Percentiles rank a stretch among this genome's conserved stretches.
These are phyloP conservation scores for Psephotus haematonotus DNA, from an alignment of 2,113 vertebrate species.

Conservation along the genomic window DNA sequence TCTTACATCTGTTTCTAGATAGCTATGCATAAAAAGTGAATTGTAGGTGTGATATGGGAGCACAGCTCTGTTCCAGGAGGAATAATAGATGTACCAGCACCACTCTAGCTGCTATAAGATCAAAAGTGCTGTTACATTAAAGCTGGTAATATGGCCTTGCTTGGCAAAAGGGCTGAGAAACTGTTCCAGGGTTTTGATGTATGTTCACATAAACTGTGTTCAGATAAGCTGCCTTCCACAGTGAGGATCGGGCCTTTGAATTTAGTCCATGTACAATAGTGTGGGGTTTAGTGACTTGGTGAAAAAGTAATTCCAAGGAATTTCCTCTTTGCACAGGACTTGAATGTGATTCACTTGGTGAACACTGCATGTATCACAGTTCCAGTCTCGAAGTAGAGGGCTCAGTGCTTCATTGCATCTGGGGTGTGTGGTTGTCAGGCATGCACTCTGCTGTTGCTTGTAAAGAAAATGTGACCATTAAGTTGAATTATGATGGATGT, in stretches of 20 bases:
- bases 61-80: background rate
- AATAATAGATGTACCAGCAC: conserved; percentile 21
- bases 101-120: background rate
- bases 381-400: background rate
- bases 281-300: background rate
- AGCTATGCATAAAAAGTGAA: background rate
- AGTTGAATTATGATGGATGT: background rate
- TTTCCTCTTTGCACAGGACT: background rate
- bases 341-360: background rate
- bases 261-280: background rate
- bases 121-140: conserved; percentile 3
- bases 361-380: background rate
- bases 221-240: background rate
- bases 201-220: background rate
- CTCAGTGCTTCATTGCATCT: background rate
- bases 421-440: background rate
- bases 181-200: background rate
- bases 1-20: background rate
- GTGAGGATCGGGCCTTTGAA: background rate
- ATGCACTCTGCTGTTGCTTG: background rate
- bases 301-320: background rate
- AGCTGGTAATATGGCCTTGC: background rate
- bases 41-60: background rate
- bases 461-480: background rate
- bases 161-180: conserved; percentile 3